Evolutionary conservation across 2,888 invertebrate genomes (phyloP), one percentile per base, ranked within the genome.

Genomic region (Salpingus planirostris): DNA sequence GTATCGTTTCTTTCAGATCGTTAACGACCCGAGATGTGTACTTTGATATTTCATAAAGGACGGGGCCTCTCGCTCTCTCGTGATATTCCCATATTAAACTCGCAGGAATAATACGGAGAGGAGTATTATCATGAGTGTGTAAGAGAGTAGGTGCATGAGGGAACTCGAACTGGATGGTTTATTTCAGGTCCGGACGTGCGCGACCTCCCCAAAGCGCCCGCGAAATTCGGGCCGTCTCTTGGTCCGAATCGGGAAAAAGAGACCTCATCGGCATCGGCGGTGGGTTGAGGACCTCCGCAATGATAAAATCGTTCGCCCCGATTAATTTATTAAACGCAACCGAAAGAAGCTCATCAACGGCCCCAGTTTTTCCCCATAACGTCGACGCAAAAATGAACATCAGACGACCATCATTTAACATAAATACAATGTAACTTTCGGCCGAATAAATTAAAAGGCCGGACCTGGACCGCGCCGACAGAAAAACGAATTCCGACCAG

Each of bases 401-500:
- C 50, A 47, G 52, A 54, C 48, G 44, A 46, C 52, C 44, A 44
- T n/a, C n/a, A 46, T 53, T 56, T 56, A 54, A 55, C 54, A 53
- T 54, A 53, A 54, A 55, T 52, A 54, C 54, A 53, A 54, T 54
- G 54, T 51, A 26, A 26, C 42, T 50, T 52, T 42, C 50, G 26
- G 44, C 44, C 49, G 57, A 54, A 57, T 57, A 57, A 57, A 57
- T 57, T 54, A 57, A 57, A 55, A 57, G 54, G 31, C 42, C 31
- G 13, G 33, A 24, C 13, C 27, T 41, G 46, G 40, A 41, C 51
- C 44, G 47, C 46, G 47, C 48, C 46, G 36, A 26, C 51, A 52
- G 56, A 57, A 57, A 57, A 57, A 58, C 31, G 55, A 55, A 58
- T 56, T 54, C 56, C 52, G 40, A 49, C 44, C 47, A 48, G 57